Conservation (phyloP, 92 coral and sea anemone species). For the Phenganax marumi region DNA sequence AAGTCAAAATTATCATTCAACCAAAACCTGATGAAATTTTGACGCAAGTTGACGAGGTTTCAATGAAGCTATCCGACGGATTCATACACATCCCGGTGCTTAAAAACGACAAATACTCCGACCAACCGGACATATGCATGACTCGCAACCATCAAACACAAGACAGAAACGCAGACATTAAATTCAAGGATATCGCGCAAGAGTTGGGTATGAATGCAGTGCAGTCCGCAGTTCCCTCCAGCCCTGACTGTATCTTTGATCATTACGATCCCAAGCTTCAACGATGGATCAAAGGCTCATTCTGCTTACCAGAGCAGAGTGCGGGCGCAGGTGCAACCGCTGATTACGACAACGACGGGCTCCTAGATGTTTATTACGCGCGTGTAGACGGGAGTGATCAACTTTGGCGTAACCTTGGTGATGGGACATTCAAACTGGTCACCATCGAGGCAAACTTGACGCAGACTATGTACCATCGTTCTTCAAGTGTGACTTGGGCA, state of each 20-base stretch:
- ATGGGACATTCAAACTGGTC: conserved; percentile 77
- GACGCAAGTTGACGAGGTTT: conserved; percentile 71
- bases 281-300: conserved; percentile 95
- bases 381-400: conserved; percentile 93
- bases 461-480: conserved; percentile 78
- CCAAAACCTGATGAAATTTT: conserved; percentile 68
- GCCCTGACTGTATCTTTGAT: conserved; percentile 97
- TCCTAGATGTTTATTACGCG: conserved; percentile 88
- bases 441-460: conserved; percentile 89
- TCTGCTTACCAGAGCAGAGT: conserved; percentile 82
- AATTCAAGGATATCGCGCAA: conserved; percentile 72
- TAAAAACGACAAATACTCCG: conserved; percentile 72
- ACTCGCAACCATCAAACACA: conserved; percentile 48
- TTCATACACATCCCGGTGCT: conserved; percentile 91
- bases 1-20: conserved; percentile 75
- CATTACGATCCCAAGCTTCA: conserved; percentile 90
- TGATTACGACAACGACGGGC: conserved; percentile 93
- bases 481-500: conserved; percentile 82
- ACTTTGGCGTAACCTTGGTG: conserved; percentile 94
- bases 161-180: conserved; percentile 18
- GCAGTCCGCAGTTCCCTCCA: conserved; percentile 77
- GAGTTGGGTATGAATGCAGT: conserved; percentile 78
- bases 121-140: conserved; percentile 73
- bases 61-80: conserved; percentile 75
- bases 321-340: conserved; percentile 86